phyloP scores from a whole-genome alignment of 2,113 vertebrate species.

The Podarcis muralis region DNA sequence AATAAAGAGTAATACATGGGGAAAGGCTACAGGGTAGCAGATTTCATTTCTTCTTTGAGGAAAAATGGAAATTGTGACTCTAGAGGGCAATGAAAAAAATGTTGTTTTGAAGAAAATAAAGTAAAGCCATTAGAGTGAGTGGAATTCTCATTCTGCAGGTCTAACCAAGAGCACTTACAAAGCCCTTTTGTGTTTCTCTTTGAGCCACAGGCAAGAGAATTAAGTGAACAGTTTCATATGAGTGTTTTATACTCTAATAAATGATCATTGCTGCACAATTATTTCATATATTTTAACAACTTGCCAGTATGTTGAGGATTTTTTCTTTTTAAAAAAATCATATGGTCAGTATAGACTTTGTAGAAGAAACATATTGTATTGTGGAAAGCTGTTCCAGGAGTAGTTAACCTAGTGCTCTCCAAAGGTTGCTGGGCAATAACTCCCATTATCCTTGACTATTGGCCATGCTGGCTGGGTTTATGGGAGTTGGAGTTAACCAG shows the following conservation, averaged over 20 bases:
- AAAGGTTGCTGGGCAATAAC: too few relatives aligned
- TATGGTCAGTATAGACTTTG: neutral
- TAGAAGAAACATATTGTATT: neutral
- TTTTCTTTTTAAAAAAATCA: neutral
- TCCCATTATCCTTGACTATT: too few relatives aligned
- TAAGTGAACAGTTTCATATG: neutral
- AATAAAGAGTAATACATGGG: constrained; percentile 28
- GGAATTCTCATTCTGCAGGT: neutral
- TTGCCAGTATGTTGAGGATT: neutral
- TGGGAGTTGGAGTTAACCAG: too few relatives aligned
- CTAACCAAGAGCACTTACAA: neutral
- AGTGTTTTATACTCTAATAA: constrained; percentile 11
- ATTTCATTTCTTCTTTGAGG: constrained; percentile 24
- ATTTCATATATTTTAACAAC: neutral
- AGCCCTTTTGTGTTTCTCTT: neutral
- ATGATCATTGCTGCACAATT: neutral
- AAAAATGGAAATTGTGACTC: constrained; percentile 21
- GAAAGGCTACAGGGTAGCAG: constrained; percentile 1
- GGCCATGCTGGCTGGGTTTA: too few relatives aligned
- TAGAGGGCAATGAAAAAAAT: constrained; percentile 8
- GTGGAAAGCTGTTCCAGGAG: too few relatives aligned
- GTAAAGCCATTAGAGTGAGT: constrained; percentile 5
- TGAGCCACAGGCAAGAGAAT: neutral
- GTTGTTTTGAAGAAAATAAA: constrained; percentile 22
- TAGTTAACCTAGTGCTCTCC: too few relatives aligned